These are phyloP conservation scores for Neoniphon sammara DNA, from an alignment of 2,797 vertebrate genomes.

Conservation along the genomic window DNA sequence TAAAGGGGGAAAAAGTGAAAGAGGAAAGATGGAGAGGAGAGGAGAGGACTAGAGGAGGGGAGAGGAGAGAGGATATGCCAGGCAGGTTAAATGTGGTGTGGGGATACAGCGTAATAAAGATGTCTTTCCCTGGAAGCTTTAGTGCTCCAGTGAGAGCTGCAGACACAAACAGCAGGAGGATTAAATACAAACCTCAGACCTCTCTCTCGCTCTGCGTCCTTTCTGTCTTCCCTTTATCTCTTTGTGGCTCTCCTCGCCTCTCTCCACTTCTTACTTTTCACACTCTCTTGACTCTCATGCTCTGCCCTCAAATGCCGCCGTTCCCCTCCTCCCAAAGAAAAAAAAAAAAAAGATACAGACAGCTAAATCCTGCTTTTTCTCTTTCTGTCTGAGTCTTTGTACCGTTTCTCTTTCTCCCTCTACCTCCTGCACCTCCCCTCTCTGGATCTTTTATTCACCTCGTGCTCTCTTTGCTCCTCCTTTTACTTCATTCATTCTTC, in stretches of 20 bases:
- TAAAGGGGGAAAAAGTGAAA: slow-evolving; percentile 11
- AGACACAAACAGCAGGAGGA: slow-evolving; percentile 68
- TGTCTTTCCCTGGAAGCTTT: slow-evolving; percentile 61
- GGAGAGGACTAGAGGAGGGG: neutral
- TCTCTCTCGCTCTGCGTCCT: slow-evolving; percentile 33
- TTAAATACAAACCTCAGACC: slow-evolving; percentile 65
- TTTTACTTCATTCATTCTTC: neutral
- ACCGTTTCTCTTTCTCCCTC: slow-evolving; percentile 11
- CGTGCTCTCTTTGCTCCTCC: no score
- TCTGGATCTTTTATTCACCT: no score
- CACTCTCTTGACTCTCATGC: slow-evolving; percentile 25
- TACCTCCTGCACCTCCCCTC: neutral
- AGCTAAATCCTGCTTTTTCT: slow-evolving; percentile 32
- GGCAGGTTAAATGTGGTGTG: slow-evolving; percentile 60
- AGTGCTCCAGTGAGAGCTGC: slow-evolving; percentile 65
- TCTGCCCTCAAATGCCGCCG: slow-evolving; percentile 32
- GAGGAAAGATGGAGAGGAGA: neutral
- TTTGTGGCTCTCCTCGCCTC: no score
- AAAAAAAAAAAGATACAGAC: slow-evolving; percentile 15
- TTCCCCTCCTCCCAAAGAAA: neutral
- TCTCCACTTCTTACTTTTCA: slow-evolving; percentile 24
- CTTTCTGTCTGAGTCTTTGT: slow-evolving; percentile 11
- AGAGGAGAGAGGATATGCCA: slow-evolving; percentile 38
- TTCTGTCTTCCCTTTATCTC: slow-evolving; percentile 25
- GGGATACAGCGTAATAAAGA: slow-evolving; percentile 61